phyloP scores from a whole-genome alignment of 2,797 vertebrate genomes.

The Iguana delicatissima region DNA sequence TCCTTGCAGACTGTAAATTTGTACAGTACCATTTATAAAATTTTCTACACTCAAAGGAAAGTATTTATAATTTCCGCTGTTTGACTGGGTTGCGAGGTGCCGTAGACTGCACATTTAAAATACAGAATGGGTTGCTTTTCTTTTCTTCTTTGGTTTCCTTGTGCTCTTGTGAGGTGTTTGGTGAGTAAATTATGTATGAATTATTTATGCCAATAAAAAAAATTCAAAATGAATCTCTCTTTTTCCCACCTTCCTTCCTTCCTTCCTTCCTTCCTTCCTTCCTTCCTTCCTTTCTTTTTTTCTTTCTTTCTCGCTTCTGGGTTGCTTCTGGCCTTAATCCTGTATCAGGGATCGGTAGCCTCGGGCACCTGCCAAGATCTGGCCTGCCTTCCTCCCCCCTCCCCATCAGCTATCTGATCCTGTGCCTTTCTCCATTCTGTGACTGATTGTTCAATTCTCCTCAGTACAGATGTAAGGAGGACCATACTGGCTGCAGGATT shows the following conservation, averaged over 20 bases:
- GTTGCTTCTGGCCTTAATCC: neutral
- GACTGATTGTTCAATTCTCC: neutral
- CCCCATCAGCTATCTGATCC: neutral
- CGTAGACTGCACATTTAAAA: slow-evolving; percentile 81
- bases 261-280: too few species aligned
- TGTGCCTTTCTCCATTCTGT: neutral
- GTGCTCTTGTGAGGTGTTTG: slow-evolving; percentile 90
- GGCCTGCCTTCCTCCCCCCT: neutral
- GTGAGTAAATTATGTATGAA: slow-evolving; percentile 89
- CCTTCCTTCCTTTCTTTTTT: too few species aligned
- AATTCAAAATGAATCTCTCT: slow-evolving; percentile 64
- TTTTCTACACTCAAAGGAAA: slow-evolving; percentile 94
- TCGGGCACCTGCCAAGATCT: neutral
- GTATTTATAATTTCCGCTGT: slow-evolving; percentile 92
- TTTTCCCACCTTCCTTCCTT: too few species aligned
- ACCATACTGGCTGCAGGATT: too few species aligned
- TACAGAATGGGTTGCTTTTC: slow-evolving; percentile 75
- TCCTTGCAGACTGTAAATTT: slow-evolving; percentile 81
- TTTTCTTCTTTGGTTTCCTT: slow-evolving; percentile 74
- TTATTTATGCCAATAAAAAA: slow-evolving; percentile 90
- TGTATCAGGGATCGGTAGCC: neutral
- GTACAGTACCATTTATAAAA: slow-evolving; percentile 95
- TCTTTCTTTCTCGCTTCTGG: neutral
- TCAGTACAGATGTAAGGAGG: too few species aligned
- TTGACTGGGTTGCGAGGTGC: slow-evolving; percentile 86